Percentiles rank a stretch among this genome's conserved stretches.
These are phyloP conservation scores for Propsilocerus akamusi DNA, from an alignment of 1,140 invertebrate species.

Conservation along the genomic window DNA sequence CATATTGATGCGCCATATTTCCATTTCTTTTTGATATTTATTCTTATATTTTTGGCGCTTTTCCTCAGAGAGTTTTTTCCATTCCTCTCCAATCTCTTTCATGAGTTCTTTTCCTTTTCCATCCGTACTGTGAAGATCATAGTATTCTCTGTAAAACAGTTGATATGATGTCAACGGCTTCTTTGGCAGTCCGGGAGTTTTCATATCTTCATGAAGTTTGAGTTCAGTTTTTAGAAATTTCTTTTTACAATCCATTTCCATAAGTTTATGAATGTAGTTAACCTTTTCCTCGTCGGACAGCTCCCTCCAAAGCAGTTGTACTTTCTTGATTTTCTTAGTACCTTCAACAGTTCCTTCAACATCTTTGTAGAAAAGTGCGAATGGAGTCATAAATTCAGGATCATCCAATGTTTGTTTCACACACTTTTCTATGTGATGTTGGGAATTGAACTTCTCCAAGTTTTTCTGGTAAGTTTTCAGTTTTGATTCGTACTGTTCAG, in stretches of 20 bases:
- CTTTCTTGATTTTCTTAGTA: too few species aligned
- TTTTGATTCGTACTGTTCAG: too few species aligned
- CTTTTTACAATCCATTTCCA: background rate
- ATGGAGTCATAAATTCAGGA: too few species aligned
- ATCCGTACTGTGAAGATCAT: background rate
- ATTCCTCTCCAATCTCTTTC: background rate
- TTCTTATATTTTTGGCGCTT: background rate
- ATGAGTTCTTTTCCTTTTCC: background rate
- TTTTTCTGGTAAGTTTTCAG: too few species aligned
- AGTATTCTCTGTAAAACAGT: background rate
- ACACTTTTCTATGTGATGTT: too few species aligned
- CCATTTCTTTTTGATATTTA: background rate
- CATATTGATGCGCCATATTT: background rate
- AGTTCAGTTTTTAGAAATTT: background rate
- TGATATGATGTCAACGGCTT: background rate
- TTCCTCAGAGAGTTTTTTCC: background rate
- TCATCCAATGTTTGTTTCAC: too few species aligned
- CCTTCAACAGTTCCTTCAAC: too few species aligned
- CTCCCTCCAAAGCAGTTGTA: too few species aligned
- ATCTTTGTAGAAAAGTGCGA: too few species aligned
- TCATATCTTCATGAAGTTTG: background rate
- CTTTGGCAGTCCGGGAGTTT: background rate
- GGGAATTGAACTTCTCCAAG: too few species aligned
- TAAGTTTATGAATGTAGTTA: background rate
- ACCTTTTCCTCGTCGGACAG: background rate